phyloP scores from a whole-genome alignment of 2,888 invertebrate species.

The Apotomis betuletana region DNA sequence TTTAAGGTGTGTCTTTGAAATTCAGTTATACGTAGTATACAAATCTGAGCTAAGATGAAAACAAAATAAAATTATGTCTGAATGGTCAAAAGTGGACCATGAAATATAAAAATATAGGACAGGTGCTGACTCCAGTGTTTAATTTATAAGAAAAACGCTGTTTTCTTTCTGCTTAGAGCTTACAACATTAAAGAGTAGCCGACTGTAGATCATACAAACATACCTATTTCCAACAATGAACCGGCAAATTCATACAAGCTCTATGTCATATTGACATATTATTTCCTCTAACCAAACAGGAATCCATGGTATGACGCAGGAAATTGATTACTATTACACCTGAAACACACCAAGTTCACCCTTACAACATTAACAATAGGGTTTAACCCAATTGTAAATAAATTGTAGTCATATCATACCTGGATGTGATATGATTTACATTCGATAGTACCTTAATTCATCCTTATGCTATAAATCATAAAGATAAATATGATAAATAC shows the following conservation, averaged over 20 bases:
- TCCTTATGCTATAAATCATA: not conserved
- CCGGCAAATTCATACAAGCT: conserved; percentile 35
- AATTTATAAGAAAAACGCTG: too few relatives aligned
- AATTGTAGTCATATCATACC: conserved; percentile 7
- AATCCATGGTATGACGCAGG: conserved; percentile 46
- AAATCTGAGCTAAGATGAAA: too few relatives aligned
- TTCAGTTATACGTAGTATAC: too few relatives aligned
- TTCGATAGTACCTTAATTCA: not conserved
- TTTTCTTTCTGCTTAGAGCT: too few relatives aligned
- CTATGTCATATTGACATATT: conserved; percentile 41
- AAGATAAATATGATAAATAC: not conserved
- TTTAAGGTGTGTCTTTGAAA: too few relatives aligned
- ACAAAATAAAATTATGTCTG: too few relatives aligned
- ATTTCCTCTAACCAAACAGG: conserved; percentile 47
- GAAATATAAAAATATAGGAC: too few relatives aligned
- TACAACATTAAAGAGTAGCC: not conserved
- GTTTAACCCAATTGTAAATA: conserved; percentile 1
- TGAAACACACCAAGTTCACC: conserved; percentile 36
- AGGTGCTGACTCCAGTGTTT: too few relatives aligned
- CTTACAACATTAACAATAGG: conserved; percentile 6
- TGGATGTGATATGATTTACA: conserved; percentile 11
- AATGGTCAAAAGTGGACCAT: too few relatives aligned
- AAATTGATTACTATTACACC: conserved; percentile 42
- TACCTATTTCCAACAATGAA: conserved; percentile 34
- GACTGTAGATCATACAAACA: not conserved